A percentile compares a stretch with the other conserved stretches of the same genome.
phyloP scores from a whole-genome alignment of 2,113 vertebrate genomes.

The Chamaetylas fuelleborni region DNA sequence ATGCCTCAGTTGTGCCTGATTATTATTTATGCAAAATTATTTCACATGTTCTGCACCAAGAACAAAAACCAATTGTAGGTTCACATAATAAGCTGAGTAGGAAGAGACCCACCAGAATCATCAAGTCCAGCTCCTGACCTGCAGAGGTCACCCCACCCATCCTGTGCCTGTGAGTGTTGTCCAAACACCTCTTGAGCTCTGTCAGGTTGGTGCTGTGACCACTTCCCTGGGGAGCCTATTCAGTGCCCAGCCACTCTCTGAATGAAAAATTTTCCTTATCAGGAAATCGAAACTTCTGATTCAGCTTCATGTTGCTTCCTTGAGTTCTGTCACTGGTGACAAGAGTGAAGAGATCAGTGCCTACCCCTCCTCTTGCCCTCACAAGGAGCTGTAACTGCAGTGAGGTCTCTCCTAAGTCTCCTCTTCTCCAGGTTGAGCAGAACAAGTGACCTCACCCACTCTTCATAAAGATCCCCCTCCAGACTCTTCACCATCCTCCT shows the following conservation, averaged over 20 bases:
- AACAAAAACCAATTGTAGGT: background rate
- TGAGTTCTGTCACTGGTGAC: rapidly evolving
- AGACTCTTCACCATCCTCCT: background rate
- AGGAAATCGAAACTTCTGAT: background rate
- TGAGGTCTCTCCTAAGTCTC: background rate
- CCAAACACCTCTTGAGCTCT: background rate
- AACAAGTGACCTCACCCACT: background rate
- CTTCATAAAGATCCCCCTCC: background rate
- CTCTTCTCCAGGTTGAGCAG: background rate
- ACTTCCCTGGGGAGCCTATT: background rate
- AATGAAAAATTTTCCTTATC: background rate
- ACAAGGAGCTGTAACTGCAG: rapidly evolving
- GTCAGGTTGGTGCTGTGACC: background rate
- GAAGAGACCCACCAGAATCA: background rate
- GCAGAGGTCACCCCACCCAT: background rate
- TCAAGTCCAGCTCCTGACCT: background rate
- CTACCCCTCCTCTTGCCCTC: background rate
- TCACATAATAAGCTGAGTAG: background rate
- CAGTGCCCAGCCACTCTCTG: background rate
- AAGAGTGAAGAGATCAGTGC: background rate
- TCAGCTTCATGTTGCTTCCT: background rate
- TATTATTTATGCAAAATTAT: background rate
- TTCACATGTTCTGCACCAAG: background rate
- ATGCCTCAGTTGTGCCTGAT: background rate
- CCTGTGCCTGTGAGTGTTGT: background rate